Evolutionary conservation across 2,113 vertebrate genomes (phyloP), one percentile per base, ranked within the genome.

Genomic region (Corvus cornix): DNA sequence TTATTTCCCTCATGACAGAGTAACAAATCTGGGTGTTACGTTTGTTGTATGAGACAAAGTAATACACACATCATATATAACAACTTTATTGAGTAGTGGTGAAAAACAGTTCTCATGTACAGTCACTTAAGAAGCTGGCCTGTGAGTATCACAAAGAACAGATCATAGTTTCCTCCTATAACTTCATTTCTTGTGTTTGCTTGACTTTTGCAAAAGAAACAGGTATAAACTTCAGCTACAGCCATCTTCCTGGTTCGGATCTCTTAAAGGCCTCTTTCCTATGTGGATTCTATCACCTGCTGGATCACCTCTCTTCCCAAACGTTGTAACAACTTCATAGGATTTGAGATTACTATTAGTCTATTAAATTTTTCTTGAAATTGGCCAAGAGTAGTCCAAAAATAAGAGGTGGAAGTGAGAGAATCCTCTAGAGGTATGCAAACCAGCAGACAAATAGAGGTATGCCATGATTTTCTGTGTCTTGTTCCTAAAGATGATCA

Each of bases 21-120:
- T 44, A 70, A 88, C 46, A 89, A 60, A 92, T 81, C 22, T 1
- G 4, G 9, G 27, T 73, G 35, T 62, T 83, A 77, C 4, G 8
- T 79, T 73, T 70, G 59, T 74, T 74, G 46, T 41, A 69, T 2
- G 3, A 95, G 80, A 95, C 33, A 90, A 63, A 87, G 46, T 26
- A 73, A 70, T 16, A 59, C 33, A 90, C 43, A 60, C 16, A 55
- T 92, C 52, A 78, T 16, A 64, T 44, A 21, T 10, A 81, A 77
- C 27, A 78, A 84, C 35, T 97, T 97, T 95, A 97, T 95, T 97
- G 53, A 90, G 44, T 9, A 72, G 60, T 78, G 48, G 49, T 56
- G 67, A 59, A 90, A 72, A 84, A 59, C 70, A 88, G 37, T 78
- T 90, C 56, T 89, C 39, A 87, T 59, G 87, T 87, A 95, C 89